Evolutionary conservation across 2,797 vertebrate species (phyloP).

Genomic region (Champsocephalus gunnari): DNA sequence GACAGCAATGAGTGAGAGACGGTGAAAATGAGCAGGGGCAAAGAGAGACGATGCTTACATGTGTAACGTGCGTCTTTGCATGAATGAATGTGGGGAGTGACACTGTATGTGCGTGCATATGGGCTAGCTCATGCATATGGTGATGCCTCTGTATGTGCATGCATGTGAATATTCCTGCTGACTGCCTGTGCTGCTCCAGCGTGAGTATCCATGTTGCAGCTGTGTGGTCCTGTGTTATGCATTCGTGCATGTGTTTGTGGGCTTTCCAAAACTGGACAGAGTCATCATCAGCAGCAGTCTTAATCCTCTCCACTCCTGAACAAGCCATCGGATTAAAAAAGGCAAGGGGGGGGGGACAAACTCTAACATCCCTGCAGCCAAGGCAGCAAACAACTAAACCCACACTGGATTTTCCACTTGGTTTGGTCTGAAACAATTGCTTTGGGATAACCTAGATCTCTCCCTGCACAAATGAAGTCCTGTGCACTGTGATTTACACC

Average conservation of each 20-base stretch:
- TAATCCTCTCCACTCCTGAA: conserved; percentile 76
- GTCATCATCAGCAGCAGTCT: conserved; percentile 66
- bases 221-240: not conserved
- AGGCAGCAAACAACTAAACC: conserved; percentile 74
- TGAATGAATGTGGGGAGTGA: conserved; percentile 15
- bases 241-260: conserved; percentile 38
- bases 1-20: conserved; percentile 43
- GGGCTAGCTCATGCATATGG: conserved; percentile 2
- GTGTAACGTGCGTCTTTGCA: conserved; percentile 4
- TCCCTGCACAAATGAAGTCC: conserved; percentile 67
- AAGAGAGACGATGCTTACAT: not conserved
- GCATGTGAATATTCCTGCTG: conserved; percentile 4
- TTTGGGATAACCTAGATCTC: conserved; percentile 80
- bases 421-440: conserved; percentile 81
- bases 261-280: conserved; percentile 68
- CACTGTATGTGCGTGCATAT: not conserved
- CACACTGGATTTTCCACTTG: conserved; percentile 80
- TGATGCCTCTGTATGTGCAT: conserved; percentile 13
- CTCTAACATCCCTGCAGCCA: conserved; percentile 63
- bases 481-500: conserved; percentile 55
- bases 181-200: not conserved
- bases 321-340: conserved; percentile 82
- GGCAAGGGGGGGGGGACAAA: conserved; percentile 46
- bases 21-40: conserved; percentile 16
- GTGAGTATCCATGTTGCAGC: not conserved